phyloP scores from a whole-genome alignment of 2,888 invertebrate species.

The Andrena fulva region DNA sequence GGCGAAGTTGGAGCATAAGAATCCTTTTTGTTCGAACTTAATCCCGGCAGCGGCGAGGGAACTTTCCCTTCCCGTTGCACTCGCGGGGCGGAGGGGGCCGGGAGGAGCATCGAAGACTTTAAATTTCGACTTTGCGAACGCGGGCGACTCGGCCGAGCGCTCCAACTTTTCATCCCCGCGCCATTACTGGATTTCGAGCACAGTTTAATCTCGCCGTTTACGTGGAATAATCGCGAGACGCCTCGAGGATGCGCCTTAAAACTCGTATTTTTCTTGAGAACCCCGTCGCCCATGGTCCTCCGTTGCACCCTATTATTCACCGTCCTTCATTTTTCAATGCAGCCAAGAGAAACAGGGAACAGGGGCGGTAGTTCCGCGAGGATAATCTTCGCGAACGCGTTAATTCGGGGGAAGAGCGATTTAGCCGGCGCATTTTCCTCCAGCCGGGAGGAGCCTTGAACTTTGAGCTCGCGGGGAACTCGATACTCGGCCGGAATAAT shows the following conservation, averaged over 20 bases:
- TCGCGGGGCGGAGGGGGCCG: background rate
- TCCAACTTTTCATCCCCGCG: slow-evolving; percentile 62
- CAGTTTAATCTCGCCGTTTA: slow-evolving; percentile 63
- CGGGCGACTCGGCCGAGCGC: slow-evolving; percentile 23
- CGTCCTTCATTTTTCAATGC: slow-evolving; percentile 18
- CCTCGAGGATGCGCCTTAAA: slow-evolving; percentile 45
- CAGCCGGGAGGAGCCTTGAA: background rate
- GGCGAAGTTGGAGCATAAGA: slow-evolving; percentile 56
- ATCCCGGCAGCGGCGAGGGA: slow-evolving; percentile 51
- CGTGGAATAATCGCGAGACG: slow-evolving; percentile 64
- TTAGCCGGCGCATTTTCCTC: background rate
- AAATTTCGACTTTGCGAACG: slow-evolving; percentile 66
- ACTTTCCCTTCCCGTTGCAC: slow-evolving; percentile 33
- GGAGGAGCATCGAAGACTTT: slow-evolving; percentile 63
- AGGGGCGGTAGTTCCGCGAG: background rate
- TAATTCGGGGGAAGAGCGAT: background rate
- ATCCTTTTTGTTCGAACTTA: slow-evolving; percentile 68
- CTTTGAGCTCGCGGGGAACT: slow-evolving; percentile 10
- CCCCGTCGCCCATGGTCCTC: background rate
- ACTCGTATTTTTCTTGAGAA: slow-evolving; percentile 20
- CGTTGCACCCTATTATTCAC: background rate
- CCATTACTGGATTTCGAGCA: slow-evolving; percentile 55
- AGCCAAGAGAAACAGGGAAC: background rate
- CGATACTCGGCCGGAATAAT: slow-evolving; percentile 31
- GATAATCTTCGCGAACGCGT: background rate